Evolutionary conservation across 2,888 invertebrate genomes (phyloP).

Genomic region (Crematogaster levior): DNA sequence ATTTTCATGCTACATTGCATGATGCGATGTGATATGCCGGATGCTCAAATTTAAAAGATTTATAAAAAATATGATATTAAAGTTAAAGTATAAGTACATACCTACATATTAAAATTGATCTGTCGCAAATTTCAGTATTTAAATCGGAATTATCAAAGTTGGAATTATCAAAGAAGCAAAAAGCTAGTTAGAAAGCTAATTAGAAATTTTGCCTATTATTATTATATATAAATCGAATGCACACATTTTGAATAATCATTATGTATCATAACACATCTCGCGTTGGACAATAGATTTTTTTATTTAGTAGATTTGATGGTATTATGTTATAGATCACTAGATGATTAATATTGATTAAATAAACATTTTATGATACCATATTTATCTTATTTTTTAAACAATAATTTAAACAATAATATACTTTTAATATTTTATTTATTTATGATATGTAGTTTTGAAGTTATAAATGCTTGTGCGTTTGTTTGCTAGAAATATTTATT

Average conservation of each 20-base stretch:
- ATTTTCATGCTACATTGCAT: not conserved
- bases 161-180: not conserved
- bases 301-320: not conserved
- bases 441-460: not conserved
- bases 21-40: not conserved
- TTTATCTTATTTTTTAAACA: not conserved
- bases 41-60: conserved; percentile 7
- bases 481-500: conserved; percentile 7
- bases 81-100: not conserved
- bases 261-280: not conserved
- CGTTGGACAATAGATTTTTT: not conserved
- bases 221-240: not conserved
- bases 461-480: not conserved
- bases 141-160: not conserved
- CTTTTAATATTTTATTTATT: not conserved
- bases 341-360: not conserved
- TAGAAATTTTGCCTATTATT: not conserved
- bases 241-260: not conserved
- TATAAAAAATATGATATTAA: not conserved
- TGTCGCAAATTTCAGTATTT: not conserved
- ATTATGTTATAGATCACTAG: not conserved
- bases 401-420: too few relatives aligned
- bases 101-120: not conserved
- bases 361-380: not conserved
- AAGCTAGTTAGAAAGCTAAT: not conserved